phyloP scores from a whole-genome alignment of 2,888 invertebrate genomes.

The Aspidiotus destructor region DNA sequence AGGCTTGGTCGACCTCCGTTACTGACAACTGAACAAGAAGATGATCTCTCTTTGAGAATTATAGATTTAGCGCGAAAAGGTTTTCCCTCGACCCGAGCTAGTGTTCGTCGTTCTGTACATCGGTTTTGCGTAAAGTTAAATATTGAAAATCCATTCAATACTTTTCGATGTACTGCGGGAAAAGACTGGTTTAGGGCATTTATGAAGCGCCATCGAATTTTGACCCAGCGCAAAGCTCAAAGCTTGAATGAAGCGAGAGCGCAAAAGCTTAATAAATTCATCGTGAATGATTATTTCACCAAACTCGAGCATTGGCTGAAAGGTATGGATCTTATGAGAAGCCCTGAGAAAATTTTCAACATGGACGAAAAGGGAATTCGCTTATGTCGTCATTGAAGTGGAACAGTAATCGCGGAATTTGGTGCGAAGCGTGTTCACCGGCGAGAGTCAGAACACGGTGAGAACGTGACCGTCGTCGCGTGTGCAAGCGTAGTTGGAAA shows the following conservation, averaged over 20 bases:
- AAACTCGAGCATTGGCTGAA: slow-evolving; percentile 36
- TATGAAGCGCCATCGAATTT: too few species aligned
- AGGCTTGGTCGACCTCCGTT: too few species aligned
- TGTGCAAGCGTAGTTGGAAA: slow-evolving; percentile 39
- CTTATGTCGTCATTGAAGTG: slow-evolving; percentile 39
- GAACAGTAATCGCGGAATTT: slow-evolving; percentile 39
- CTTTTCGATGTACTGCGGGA: too few species aligned
- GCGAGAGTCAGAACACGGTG: slow-evolving; percentile 39
- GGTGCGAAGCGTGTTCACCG: slow-evolving; percentile 35
- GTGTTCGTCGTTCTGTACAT: too few species aligned
- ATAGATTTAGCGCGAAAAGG: too few species aligned
- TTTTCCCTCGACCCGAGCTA: too few species aligned
- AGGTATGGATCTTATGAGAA: slow-evolving; percentile 36
- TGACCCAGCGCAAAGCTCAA: slow-evolving; percentile 38
- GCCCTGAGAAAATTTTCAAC: slow-evolving; percentile 39
- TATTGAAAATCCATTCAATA: too few species aligned
- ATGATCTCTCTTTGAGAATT: too few species aligned
- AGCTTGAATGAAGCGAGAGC: slow-evolving; percentile 39
- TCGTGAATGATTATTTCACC: slow-evolving; percentile 38
- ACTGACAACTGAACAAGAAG: too few species aligned
- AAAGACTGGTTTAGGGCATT: too few species aligned
- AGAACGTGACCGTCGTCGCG: slow-evolving; percentile 40
- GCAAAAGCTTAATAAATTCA: slow-evolving; percentile 37
- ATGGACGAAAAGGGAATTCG: slow-evolving; percentile 40
- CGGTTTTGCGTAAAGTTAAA: too few species aligned